These are phyloP conservation scores for Araneus ventricosus DNA, from an alignment of 1,140 invertebrate genomes.

Conservation along the genomic window DNA sequence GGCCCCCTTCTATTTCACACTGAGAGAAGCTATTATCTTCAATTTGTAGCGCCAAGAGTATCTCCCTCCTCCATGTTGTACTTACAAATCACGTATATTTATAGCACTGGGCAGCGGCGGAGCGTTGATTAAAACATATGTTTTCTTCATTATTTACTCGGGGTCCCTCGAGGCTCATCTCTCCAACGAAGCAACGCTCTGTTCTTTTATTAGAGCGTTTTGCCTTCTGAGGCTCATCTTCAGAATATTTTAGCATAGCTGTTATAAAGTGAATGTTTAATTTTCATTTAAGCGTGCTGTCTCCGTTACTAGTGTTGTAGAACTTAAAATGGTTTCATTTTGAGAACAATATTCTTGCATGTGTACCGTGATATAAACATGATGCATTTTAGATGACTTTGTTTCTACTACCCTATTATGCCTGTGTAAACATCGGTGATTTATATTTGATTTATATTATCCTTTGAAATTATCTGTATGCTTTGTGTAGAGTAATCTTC, in stretches of 20 bases:
- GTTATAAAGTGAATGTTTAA: background rate
- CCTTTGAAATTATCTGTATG: too few species aligned
- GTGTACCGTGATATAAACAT: too few species aligned
- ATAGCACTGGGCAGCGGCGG: background rate
- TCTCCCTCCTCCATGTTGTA: slow-evolving; percentile 43
- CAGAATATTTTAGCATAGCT: background rate
- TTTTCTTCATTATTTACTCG: slow-evolving; percentile 57
- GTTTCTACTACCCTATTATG: too few species aligned
- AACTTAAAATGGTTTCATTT: too few species aligned
- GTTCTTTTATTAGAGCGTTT: background rate
- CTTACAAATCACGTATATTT: slow-evolving; percentile 70
- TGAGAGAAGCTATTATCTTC: slow-evolving; percentile 34
- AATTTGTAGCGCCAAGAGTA: slow-evolving; percentile 21
- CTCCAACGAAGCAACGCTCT: background rate
- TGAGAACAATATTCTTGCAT: too few species aligned
- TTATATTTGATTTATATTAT: too few species aligned
- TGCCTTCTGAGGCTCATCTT: background rate
- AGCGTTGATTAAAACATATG: slow-evolving; percentile 69
- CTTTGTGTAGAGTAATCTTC: too few species aligned
- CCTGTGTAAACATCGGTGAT: too few species aligned
- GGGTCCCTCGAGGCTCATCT: background rate
- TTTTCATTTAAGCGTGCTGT: background rate
- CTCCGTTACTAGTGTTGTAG: too few species aligned
- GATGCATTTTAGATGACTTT: too few species aligned
- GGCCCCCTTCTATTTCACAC: background rate